phyloP scores from a whole-genome alignment of 2,888 invertebrate species.

The Drosophila lutescens region DNA sequence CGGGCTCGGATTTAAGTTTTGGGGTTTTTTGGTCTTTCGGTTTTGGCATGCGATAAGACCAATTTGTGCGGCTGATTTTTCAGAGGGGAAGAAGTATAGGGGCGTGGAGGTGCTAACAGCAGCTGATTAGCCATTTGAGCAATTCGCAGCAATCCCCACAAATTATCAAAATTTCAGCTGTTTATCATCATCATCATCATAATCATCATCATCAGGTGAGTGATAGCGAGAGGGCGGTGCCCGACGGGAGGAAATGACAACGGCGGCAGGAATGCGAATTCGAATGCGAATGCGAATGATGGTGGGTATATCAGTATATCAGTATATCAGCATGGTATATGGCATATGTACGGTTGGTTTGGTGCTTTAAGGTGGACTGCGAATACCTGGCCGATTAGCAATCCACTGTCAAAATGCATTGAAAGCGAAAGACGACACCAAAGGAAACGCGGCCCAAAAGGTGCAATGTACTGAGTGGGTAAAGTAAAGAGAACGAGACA shows the following conservation, averaged over 20 bases:
- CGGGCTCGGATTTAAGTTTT: constrained; percentile 12
- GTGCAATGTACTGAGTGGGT: constrained; percentile 71
- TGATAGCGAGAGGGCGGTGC: constrained; percentile 13
- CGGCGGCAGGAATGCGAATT: constrained; percentile 55
- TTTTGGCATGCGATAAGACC: constrained; percentile 37
- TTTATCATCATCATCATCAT: constrained; percentile 27
- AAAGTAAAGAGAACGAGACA: constrained; percentile 5
- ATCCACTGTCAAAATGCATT: constrained; percentile 76
- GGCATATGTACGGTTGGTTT: background rate
- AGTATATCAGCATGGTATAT: too few species aligned
- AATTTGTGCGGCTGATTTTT: background rate
- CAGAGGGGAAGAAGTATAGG: too few species aligned
- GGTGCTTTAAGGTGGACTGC: constrained; percentile 17
- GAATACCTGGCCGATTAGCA: constrained; percentile 74
- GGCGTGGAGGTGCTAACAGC: background rate
- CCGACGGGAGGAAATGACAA: constrained; percentile 65
- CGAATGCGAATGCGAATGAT: constrained; percentile 2
- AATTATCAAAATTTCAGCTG: constrained; percentile 39
- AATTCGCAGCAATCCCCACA: constrained; percentile 29
- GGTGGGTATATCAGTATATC: background rate
- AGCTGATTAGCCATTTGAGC: constrained; percentile 37
- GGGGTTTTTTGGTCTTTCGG: background rate
- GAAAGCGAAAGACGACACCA: constrained; percentile 69
- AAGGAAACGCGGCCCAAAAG: constrained; percentile 54
- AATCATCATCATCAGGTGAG: constrained; percentile 4